These are phyloP conservation scores for Tetrax tetrax DNA, from an alignment of 2,113 vertebrate species.

Conservation along the genomic window DNA sequence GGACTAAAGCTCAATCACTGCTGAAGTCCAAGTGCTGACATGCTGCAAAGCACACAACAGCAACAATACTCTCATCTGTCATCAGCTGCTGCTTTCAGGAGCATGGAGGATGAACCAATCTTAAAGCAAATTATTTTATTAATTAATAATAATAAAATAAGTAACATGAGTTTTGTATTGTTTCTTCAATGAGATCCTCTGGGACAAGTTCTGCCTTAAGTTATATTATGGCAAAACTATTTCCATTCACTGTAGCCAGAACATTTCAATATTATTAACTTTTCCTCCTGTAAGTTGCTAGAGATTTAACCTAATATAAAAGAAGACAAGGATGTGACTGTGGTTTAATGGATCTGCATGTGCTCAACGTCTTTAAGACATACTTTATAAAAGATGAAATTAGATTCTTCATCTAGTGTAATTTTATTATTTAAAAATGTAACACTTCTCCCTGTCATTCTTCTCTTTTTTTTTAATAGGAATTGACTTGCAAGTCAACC, in stretches of 20 bases:
- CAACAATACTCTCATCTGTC: background rate
- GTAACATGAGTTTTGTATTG: background rate
- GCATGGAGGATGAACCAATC: background rate
- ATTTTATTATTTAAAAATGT: background rate
- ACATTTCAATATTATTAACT: background rate
- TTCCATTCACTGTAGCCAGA: background rate
- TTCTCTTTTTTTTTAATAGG: background rate
- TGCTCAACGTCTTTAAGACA: background rate
- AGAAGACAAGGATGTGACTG: background rate
- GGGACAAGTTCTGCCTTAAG: background rate
- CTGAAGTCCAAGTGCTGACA: background rate
- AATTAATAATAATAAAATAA: background rate
- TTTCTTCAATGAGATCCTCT: background rate
- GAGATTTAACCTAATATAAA: background rate
- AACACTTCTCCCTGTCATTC: background rate
- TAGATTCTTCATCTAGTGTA: background rate
- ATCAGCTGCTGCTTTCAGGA: background rate
- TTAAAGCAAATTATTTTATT: background rate
- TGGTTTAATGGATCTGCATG: background rate
- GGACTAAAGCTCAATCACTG: background rate
- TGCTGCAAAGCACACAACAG: background rate
- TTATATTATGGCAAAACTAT: background rate
- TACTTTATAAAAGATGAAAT: background rate
- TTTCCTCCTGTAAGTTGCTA: background rate
- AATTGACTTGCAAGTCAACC: background rate